A percentile compares a stretch with the other conserved stretches of the same genome.
phyloP scores from a whole-genome alignment of 2,113 vertebrate species.

The Procavia capensis region DNA sequence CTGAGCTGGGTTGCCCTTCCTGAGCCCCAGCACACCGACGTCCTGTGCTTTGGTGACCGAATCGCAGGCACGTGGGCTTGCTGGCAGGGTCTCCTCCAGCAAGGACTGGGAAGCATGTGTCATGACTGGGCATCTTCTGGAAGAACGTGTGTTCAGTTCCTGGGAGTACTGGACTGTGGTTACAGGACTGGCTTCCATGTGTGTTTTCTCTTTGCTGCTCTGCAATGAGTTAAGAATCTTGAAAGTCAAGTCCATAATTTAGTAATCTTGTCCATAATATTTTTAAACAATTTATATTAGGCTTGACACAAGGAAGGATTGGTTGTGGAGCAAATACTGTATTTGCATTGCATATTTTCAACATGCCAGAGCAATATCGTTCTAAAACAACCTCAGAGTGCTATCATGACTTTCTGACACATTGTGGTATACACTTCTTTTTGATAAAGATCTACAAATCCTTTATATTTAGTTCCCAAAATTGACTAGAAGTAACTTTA shows the following conservation, averaged over 20 bases:
- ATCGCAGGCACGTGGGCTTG: constrained; percentile 50
- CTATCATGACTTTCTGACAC: background rate
- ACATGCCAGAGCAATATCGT: background rate
- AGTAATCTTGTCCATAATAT: constrained; percentile 80
- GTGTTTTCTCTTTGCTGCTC: constrained; percentile 88
- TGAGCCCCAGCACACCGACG: constrained; percentile 49
- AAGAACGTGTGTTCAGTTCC: constrained; percentile 84
- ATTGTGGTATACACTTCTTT: background rate
- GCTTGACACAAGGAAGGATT: background rate
- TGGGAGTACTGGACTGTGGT: constrained; percentile 87
- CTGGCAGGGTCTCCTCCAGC: constrained; percentile 72
- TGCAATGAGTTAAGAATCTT: constrained; percentile 86
- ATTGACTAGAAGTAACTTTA: background rate
- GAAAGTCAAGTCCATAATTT: constrained; percentile 70
- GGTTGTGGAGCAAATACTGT: background rate
- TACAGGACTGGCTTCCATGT: constrained; percentile 86
- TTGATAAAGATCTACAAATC: background rate
- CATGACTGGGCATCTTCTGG: constrained; percentile 86
- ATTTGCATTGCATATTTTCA: background rate
- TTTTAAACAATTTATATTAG: constrained; percentile 62
- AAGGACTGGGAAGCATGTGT: constrained; percentile 79
- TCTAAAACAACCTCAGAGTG: background rate
- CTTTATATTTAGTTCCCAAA: background rate
- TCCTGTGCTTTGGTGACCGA: background rate
- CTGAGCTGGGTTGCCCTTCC: constrained; percentile 17